phyloP scores from a whole-genome alignment of 2,888 invertebrate species.

The Uloborus plumipes region DNA sequence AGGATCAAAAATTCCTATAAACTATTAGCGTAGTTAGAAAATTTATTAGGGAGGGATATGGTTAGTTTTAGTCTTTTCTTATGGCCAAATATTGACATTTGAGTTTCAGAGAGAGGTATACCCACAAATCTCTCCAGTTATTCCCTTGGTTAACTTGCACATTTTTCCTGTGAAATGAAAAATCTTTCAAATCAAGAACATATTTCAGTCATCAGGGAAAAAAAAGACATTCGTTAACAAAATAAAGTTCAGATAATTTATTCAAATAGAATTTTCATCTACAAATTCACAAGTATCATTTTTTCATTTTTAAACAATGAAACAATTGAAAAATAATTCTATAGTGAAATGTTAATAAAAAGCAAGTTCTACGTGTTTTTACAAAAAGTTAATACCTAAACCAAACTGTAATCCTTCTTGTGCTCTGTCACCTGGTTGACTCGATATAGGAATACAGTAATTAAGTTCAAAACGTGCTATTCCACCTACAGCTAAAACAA shows the following conservation, averaged over 20 bases:
- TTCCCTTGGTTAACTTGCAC: no score
- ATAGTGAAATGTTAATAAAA: background rate
- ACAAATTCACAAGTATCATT: background rate
- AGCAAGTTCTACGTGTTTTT: constrained; percentile 28
- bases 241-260: constrained; percentile 2
- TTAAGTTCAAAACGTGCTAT: constrained; percentile 94
- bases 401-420: constrained; percentile 86
- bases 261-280: background rate
- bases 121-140: no score
- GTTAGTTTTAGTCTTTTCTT: no score
- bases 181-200: no score
- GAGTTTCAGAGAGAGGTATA: no score
- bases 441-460: constrained; percentile 85
- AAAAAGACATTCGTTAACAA: background rate
- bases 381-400: constrained; percentile 85
- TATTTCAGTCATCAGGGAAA: no score
- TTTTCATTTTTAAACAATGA: background rate
- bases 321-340: background rate
- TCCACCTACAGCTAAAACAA: constrained; percentile 86
- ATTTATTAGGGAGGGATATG: no score
- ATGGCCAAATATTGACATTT: no score
- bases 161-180: no score
- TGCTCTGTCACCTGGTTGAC: constrained; percentile 78
- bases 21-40: no score
- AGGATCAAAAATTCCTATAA: no score